A percentile compares a stretch with the other conserved stretches of the same genome.
Conservation (phyloP, 92 coral and sea anemone genomes). For the Diadumene lineata region DNA sequence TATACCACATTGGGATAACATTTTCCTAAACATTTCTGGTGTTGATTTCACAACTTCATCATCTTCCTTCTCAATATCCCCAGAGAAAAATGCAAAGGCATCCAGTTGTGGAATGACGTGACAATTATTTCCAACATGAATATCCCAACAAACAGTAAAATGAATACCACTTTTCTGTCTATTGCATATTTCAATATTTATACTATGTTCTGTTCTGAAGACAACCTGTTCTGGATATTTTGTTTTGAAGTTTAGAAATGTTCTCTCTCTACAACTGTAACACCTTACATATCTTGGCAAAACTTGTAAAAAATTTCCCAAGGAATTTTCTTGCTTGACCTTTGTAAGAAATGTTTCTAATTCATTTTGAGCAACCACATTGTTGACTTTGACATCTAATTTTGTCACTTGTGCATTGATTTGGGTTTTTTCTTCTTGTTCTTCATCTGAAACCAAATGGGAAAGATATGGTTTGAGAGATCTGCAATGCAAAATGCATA, state of each 20-base stretch:
- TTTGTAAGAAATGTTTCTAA: conserved; percentile 45
- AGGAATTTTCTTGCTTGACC: conserved; percentile 57
- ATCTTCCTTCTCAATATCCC: conserved; percentile 1
- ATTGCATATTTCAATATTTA: conserved; percentile 60
- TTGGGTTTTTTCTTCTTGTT: not conserved
- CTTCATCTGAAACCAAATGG: not conserved
- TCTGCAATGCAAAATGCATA: too few species aligned
- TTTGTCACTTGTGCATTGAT: conserved; percentile 39
- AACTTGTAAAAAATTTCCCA: conserved; percentile 65
- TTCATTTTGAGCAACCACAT: conserved; percentile 61
- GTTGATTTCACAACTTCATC: conserved; percentile 46
- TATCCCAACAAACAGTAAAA: conserved; percentile 70
- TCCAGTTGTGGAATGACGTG: conserved; percentile 64
- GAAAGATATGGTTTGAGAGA: too few species aligned
- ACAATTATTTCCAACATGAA: conserved; percentile 45
- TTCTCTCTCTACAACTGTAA: conserved; percentile 60
- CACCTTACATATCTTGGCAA: conserved; percentile 69
- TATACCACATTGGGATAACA: conserved; percentile 76
- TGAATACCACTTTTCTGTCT: conserved; percentile 41
- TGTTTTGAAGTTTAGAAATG: conserved; percentile 73
- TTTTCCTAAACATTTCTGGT: conserved; percentile 71
- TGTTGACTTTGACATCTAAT: conserved; percentile 40
- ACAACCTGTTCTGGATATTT: conserved; percentile 68
- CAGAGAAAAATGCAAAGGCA: conserved; percentile 35
- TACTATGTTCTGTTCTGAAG: conserved; percentile 47